Evolutionary conservation across 2,797 vertebrate species (phyloP).

Genomic region (Acrocephalus scirpaceus): DNA sequence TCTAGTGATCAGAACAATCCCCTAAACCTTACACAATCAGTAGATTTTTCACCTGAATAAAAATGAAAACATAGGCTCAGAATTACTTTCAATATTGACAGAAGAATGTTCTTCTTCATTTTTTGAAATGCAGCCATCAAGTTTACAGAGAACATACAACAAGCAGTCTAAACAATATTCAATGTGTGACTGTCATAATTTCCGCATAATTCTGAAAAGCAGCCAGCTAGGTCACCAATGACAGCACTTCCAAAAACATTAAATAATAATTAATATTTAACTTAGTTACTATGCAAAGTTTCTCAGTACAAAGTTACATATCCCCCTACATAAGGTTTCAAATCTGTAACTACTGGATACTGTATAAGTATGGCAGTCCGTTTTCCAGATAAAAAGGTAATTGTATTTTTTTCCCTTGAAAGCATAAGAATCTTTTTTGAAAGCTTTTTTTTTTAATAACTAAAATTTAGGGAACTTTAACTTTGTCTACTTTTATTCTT

Average conservation of each 20-base stretch:
- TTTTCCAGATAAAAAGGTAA: neutral
- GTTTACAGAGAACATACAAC: neutral
- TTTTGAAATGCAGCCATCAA: neutral
- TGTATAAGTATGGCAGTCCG: neutral
- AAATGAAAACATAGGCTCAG: neutral
- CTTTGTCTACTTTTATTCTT: neutral
- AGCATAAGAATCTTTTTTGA: neutral
- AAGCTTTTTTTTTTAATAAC: neutral
- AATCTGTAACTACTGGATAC: neutral
- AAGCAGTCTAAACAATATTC: neutral
- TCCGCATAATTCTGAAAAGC: neutral
- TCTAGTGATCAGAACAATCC: neutral
- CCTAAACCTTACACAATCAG: neutral
- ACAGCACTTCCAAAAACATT: neutral
- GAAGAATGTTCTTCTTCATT: neutral
- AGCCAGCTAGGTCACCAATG: neutral
- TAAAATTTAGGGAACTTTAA: neutral
- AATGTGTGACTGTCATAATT: neutral
- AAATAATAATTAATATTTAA: slow-evolving; percentile 39
- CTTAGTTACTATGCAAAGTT: neutral
- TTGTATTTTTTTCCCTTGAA: neutral
- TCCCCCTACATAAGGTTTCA: neutral
- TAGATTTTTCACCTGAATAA: neutral
- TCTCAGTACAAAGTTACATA: neutral
- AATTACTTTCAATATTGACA: neutral